Percentiles rank a stretch among this genome's conserved stretches.
Evolutionary conservation across 2,113 vertebrate genomes (phyloP).

Genomic region (Cynopterus brachyotis): DNA sequence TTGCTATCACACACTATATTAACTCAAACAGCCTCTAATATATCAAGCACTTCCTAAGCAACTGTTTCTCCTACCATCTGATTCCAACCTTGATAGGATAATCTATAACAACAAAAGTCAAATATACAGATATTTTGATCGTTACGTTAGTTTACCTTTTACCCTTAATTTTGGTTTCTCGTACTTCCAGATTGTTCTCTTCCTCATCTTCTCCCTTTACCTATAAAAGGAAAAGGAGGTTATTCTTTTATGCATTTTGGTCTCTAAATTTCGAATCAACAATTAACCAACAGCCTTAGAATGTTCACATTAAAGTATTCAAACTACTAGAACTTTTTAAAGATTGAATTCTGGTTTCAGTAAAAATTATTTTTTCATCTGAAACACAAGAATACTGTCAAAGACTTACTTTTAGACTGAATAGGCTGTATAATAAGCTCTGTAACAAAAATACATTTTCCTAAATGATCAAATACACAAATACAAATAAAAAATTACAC

Average conservation of each 20-base stretch:
- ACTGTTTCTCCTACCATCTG: background rate
- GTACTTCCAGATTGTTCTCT: conserved; percentile 90
- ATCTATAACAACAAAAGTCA: background rate
- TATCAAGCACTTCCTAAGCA: background rate
- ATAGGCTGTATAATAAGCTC: background rate
- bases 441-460: background rate
- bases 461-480: background rate
- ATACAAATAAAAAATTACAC: background rate
- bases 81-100: background rate
- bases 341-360: background rate
- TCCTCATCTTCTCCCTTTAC: conserved; percentile 96
- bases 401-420: background rate
- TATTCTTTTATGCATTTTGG: background rate
- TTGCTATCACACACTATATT: background rate
- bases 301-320: background rate
- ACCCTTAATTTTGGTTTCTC: conserved; percentile 90
- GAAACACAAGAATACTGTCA: background rate
- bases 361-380: background rate
- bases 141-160: conserved; percentile 85
- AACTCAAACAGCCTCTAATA: background rate
- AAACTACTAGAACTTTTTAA: background rate
- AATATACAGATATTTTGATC: background rate
- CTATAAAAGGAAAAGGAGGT: conserved; percentile 80
- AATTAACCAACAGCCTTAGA: background rate
- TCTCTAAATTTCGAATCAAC: conserved; percentile 6